Conservation (phyloP, 2,113 vertebrate species). For the Odocoileus hemionus region DNA sequence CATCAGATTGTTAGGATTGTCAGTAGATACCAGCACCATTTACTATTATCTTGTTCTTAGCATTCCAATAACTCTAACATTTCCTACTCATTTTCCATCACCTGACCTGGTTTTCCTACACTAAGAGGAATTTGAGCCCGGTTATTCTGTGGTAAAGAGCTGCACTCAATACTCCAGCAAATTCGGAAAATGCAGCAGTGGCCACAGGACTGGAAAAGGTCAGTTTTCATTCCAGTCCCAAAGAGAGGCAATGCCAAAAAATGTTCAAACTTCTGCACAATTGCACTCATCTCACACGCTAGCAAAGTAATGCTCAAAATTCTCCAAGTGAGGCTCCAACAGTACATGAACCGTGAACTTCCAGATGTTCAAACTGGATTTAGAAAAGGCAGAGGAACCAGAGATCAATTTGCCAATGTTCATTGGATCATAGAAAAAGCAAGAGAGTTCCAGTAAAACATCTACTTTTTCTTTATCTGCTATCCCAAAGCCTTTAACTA, state of each 20-base stretch:
- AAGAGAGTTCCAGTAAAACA: background rate
- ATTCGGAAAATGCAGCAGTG: background rate
- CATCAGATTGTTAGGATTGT: background rate
- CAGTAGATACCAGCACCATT: background rate
- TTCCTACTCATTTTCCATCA: background rate
- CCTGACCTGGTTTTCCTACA: background rate
- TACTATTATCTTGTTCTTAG: background rate
- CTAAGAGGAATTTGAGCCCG: background rate
- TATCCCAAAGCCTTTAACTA: background rate
- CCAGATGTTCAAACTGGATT: background rate
- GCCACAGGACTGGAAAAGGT: background rate
- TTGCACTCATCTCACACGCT: background rate
- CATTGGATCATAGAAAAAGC: background rate
- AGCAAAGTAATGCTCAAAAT: background rate
- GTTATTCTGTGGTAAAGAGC: background rate
- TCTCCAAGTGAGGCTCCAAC: background rate
- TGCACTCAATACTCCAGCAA: background rate
- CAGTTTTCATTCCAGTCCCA: background rate
- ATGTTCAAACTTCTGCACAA: background rate
- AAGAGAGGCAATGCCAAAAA: background rate
- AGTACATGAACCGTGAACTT: background rate
- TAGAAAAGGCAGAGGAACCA: background rate
- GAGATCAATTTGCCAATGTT: background rate
- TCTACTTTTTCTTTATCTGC: background rate
- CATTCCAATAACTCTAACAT: background rate